Base-by-base conservation (phyloP, 2,888 invertebrate genomes). In the Autographa gamma region DNA sequence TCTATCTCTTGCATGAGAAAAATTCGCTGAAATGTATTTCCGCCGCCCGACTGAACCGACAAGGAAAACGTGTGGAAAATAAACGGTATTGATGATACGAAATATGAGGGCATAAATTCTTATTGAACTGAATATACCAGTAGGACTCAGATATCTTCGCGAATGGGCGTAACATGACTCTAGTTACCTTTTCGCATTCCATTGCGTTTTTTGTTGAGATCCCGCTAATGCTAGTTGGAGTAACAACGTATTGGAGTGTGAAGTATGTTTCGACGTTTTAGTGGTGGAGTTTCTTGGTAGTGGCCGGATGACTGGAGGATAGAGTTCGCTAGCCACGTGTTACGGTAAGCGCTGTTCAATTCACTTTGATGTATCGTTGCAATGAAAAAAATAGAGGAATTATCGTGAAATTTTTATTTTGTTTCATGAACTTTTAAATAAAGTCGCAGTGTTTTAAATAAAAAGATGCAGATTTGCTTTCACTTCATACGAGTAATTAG, bases 31-130 rank as follows among this genome's bases (percentile, higher is more conserved):
- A 81, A 84, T 83, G 81, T 85, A 83, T 84, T 85, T 76, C 74
- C 77, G 67, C 71, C 82, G 81, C 78, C 73, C 85, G 86, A 85
- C 81, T 86, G 86, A 85, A 83, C 83, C 80, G 85, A 86, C 83
- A 85, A 83, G 86, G 83, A 82, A 85, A 87, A 86, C 83, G 85
- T 83, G 84, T 83, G 82, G 84, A 83, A 85, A 86, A 86, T 87
- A 88, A 88, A 88, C 84, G 88, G 86, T 88, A 89, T 89, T 87
- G 88, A 89, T 89, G 87, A 86, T 87, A 84, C 84, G 85, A 86
- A 85, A 88, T 89, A 89, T 86, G 85, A 82, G 79, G 80, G 82
- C 80, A 87, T 89, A 88, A 90, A 90, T 89, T 86, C 85, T 84
- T 80, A 82, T 81, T 82, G 82, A 81, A 83, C 83, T 76, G 83